Evolutionary conservation across 2,888 invertebrate genomes (phyloP).

Genomic region (Baronia brevicornis): DNA sequence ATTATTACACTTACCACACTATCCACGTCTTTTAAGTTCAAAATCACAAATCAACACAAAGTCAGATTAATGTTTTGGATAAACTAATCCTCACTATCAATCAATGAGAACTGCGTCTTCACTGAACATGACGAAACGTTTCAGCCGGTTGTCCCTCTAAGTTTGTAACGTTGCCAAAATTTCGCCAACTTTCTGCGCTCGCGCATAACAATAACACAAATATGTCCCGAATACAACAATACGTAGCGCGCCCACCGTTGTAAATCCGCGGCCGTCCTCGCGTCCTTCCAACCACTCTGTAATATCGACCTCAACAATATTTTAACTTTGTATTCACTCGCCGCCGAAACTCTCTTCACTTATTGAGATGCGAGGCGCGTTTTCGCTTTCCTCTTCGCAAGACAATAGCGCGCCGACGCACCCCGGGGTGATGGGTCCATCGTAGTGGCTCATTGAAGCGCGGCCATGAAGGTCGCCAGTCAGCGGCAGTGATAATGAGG

Average conservation of each 20-base stretch:
- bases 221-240: constrained; percentile 30
- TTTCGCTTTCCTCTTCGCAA: constrained; percentile 62
- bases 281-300: constrained; percentile 45
- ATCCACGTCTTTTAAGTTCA: too few species aligned
- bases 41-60: constrained; percentile 24
- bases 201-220: constrained; percentile 48
- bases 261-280: constrained; percentile 44
- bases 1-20: too few species aligned
- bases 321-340: constrained; percentile 61
- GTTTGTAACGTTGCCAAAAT: constrained; percentile 54
- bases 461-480: constrained; percentile 21
- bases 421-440: constrained; percentile 55
- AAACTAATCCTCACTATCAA: constrained; percentile 34
- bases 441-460: constrained; percentile 18
- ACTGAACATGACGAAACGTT: constrained; percentile 43
- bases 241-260: constrained; percentile 36
- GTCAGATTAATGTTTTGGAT: constrained; percentile 31
- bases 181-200: constrained; percentile 48
- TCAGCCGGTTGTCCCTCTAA: too few species aligned
- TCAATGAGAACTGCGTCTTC: constrained; percentile 44
- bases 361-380: constrained; percentile 63
- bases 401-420: constrained; percentile 51
- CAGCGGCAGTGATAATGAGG: too few species aligned
- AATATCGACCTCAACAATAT: constrained; percentile 38
- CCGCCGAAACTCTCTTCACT: constrained; percentile 67